phyloP scores from a whole-genome alignment of 2,888 invertebrate species.

The Dicycla oo region DNA sequence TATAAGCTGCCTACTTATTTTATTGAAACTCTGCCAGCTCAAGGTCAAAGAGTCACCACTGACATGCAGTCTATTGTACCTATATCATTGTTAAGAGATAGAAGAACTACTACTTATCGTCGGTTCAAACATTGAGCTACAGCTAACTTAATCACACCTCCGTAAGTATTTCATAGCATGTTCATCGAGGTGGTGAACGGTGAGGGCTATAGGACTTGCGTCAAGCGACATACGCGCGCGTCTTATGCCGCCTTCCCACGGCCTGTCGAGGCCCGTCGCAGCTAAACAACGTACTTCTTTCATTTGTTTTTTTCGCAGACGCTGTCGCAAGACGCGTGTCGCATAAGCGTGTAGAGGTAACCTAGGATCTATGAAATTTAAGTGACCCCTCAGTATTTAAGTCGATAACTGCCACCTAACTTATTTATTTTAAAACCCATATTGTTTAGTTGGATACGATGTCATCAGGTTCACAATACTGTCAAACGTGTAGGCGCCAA shows the following conservation, averaged over 20 bases:
- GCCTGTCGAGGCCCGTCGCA: not conserved
- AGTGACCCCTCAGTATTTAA: not conserved
- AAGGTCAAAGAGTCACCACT: not conserved
- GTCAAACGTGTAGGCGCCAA: not conserved
- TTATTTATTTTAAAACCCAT: too few relatives aligned
- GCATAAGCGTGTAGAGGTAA: not conserved
- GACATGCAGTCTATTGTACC: not conserved
- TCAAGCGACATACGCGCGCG: not conserved
- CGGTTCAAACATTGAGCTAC: not conserved
- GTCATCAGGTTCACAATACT: slow-evolving; percentile 19
- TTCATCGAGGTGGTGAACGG: too few relatives aligned
- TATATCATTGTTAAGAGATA: not conserved
- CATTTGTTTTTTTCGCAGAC: too few relatives aligned
- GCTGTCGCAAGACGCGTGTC: too few relatives aligned
- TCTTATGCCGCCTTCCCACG: too few relatives aligned
- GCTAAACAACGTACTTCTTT: too few relatives aligned
- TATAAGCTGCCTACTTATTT: not conserved
- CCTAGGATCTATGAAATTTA: not conserved
- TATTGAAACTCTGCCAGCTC: not conserved
- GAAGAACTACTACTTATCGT: not conserved
- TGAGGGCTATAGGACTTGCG: not conserved
- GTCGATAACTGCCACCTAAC: too few relatives aligned
- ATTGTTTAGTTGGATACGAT: not conserved
- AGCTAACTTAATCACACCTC: not conserved
- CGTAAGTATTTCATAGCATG: not conserved